A percentile compares a stretch with the other conserved stretches of the same genome.
Evolutionary conservation across 2,888 invertebrate genomes (phyloP).

Genomic region (Lepidocyrtoides sp.): DNA sequence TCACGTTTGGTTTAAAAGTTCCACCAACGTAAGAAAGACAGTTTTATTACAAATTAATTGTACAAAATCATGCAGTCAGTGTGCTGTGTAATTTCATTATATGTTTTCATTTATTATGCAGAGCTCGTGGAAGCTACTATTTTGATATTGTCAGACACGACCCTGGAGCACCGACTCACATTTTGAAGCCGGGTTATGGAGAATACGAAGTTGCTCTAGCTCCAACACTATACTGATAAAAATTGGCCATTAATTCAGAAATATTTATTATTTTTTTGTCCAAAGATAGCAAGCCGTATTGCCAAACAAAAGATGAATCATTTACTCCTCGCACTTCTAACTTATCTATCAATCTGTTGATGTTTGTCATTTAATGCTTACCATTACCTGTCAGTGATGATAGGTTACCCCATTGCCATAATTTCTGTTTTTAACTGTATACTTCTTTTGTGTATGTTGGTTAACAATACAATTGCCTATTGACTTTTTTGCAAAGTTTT

Average conservation of each 20-base stretch:
- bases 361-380: background rate
- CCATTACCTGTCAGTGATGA: no score
- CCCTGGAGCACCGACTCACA: constrained; percentile 58
- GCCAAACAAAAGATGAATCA: background rate
- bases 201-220: background rate
- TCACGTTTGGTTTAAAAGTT: constrained; percentile 80
- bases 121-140: constrained; percentile 80
- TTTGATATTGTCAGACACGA: constrained; percentile 81
- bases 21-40: constrained; percentile 79
- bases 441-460: no score
- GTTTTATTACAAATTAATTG: background rate
- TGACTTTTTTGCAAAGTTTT: no score
- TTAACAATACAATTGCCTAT: no score
- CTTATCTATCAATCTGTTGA: no score
- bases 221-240: background rate
- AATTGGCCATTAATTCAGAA: background rate
- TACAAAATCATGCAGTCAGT: no score
- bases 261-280: background rate
- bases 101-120: constrained; percentile 50
- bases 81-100: no score
- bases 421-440: no score
- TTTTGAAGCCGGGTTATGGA: background rate
- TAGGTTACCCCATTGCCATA: no score
- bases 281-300: background rate
- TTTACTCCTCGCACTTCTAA: background rate